phyloP scores from a whole-genome alignment of 2,113 vertebrate genomes.

The Pavo muticus region DNA sequence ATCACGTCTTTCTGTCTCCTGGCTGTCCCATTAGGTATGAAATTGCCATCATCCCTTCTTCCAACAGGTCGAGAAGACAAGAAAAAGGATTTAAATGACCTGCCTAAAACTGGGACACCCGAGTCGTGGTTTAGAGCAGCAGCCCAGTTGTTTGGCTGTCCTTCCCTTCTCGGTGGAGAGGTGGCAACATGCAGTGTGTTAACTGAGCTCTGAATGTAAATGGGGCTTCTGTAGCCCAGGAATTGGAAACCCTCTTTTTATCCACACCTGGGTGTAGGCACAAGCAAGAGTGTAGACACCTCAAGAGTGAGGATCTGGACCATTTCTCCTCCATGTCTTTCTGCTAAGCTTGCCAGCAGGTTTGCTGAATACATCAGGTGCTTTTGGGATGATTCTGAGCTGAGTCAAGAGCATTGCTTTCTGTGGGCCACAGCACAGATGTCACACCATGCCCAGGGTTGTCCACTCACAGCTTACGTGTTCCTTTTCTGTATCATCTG shows the following conservation, averaged over 20 bases:
- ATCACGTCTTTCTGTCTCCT: not conserved
- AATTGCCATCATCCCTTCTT: not conserved
- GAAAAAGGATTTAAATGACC: not conserved
- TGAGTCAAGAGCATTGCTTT: not conserved
- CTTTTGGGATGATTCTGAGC: constrained; percentile 6
- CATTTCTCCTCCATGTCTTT: not conserved
- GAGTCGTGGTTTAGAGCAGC: not conserved
- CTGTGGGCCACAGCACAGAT: fast-evolving
- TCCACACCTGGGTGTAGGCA: not conserved
- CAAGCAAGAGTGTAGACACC: not conserved
- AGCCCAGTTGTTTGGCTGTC: not conserved
- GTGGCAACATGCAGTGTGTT: not conserved
- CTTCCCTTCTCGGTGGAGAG: not conserved
- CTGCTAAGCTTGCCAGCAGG: not conserved
- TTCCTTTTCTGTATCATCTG: not conserved
- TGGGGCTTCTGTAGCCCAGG: not conserved
- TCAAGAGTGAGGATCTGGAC: not conserved
- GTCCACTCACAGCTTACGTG: not conserved
- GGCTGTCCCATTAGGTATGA: not conserved
- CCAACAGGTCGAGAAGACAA: not conserved
- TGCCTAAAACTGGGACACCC: not conserved
- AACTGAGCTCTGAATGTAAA: not conserved
- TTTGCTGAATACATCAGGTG: not conserved
- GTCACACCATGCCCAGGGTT: not conserved
- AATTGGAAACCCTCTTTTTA: not conserved